Percentiles rank a stretch among this genome's conserved stretches.
Conservation (phyloP, 64 coral and sea anemone species). For the Cladopsammia gracilis region DNA sequence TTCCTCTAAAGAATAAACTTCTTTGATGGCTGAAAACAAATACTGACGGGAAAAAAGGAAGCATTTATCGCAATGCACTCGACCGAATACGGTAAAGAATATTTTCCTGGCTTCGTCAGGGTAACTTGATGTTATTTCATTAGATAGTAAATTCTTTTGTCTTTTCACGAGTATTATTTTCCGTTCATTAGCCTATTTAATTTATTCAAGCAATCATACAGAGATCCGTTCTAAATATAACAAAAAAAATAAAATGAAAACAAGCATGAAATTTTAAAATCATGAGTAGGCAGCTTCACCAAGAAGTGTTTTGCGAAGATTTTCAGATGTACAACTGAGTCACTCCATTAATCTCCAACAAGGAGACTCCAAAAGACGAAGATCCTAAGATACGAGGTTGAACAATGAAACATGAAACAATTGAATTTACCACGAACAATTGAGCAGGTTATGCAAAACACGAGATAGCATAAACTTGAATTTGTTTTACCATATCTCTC, state of each 20-base stretch:
- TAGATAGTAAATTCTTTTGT: background rate
- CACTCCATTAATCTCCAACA: no score
- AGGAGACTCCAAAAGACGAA: background rate
- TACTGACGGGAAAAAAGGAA: background rate
- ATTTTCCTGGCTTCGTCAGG: background rate
- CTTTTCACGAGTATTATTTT: background rate
- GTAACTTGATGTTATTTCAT: background rate
- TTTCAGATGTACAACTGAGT: no score
- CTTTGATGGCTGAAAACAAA: background rate
- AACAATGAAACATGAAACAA: conserved; percentile 1
- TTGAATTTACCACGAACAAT: background rate
- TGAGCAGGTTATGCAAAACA: conserved; percentile 3
- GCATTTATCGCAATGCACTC: background rate
- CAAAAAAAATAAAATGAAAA: background rate
- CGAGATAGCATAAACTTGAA: no score
- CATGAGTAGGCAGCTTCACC: no score
- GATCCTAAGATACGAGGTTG: background rate
- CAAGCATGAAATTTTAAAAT: no score
- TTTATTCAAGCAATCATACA: background rate
- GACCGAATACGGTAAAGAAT: background rate
- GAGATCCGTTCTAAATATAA: no score
- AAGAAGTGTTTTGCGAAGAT: no score
- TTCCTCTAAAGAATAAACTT: background rate
- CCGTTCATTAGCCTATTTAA: background rate
- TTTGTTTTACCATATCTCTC: no score